Evolutionary conservation across 1,140 invertebrate genomes (phyloP).

Genomic region (Cydia fagiglandana): DNA sequence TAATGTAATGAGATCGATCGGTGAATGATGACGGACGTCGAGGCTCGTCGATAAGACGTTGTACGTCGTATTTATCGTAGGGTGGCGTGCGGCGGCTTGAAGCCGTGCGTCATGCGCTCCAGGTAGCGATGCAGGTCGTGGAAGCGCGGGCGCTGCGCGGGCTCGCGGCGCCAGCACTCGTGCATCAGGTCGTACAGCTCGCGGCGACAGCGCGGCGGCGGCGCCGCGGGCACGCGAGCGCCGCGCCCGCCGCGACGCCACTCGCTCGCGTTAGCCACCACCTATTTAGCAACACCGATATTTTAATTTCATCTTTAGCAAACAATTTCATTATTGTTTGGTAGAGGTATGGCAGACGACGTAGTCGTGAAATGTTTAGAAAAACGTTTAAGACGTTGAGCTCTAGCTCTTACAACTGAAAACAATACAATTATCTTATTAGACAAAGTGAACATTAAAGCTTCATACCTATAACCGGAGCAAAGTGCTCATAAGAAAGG

Average conservation of each 20-base stretch:
- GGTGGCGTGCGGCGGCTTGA: constrained; percentile 79
- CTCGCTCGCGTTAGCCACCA: constrained; percentile 86
- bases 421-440: no score
- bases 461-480: no score
- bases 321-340: no score
- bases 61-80: constrained; percentile 46
- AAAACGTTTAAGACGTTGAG: no score
- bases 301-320: not conserved
- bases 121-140: constrained; percentile 94
- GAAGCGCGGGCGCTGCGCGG: constrained; percentile 91
- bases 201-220: constrained; percentile 91
- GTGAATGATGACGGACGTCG: constrained; percentile 18
- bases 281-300: constrained; percentile 51
- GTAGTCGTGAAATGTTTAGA: no score
- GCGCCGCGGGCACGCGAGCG: constrained; percentile 81
- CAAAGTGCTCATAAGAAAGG: no score
- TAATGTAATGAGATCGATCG: constrained; percentile 14
- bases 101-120: constrained; percentile 93
- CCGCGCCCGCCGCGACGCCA: constrained; percentile 79
- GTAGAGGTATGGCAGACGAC: no score
- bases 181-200: constrained; percentile 96
- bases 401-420: no score
- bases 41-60: constrained; percentile 31
- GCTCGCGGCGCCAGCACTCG: constrained; percentile 95
- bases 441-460: no score